Percentiles rank a stretch among this genome's conserved stretches.
phyloP scores from a whole-genome alignment of 1,140 invertebrate species.

The Drosophila truncata region DNA sequence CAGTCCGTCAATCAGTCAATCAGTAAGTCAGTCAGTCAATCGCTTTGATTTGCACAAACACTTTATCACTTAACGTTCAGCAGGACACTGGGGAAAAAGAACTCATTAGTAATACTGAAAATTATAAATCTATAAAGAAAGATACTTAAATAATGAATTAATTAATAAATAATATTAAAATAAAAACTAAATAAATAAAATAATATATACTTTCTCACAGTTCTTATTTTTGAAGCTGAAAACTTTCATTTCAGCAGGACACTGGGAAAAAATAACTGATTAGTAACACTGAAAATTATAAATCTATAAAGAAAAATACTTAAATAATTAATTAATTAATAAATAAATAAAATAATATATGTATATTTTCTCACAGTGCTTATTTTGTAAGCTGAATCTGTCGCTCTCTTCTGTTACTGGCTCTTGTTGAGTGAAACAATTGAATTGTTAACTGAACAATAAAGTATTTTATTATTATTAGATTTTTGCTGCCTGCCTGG shows the following conservation, averaged over 20 bases:
- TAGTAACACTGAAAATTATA: no score
- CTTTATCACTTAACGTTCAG: conserved; percentile 79
- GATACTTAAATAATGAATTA: no score
- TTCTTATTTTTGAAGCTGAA: no score
- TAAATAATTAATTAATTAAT: no score
- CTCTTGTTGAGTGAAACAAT: conserved; percentile 81
- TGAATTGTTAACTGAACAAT: conserved; percentile 83
- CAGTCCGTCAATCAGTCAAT: not conserved
- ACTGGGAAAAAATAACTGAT: no score
- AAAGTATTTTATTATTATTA: conserved; percentile 84
- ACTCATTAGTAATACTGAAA: not conserved
- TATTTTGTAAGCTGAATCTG: not conserved
- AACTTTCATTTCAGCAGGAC: no score
- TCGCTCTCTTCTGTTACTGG: conserved; percentile 19
- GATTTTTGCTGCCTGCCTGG: conserved; percentile 63
- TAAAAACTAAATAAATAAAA: no score
- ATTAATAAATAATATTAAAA: no score
- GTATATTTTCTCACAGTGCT: conserved; percentile 1
- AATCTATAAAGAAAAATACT: no score
- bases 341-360: no score
- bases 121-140: no score
- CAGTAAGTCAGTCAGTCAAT: conserved; percentile 37
- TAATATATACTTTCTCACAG: no score
- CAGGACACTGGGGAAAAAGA: conserved; percentile 10
- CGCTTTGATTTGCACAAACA: conserved; percentile 75